Base-by-base conservation (phyloP, 1,140 invertebrate genomes). In the Eulimnadia texana region DNA sequence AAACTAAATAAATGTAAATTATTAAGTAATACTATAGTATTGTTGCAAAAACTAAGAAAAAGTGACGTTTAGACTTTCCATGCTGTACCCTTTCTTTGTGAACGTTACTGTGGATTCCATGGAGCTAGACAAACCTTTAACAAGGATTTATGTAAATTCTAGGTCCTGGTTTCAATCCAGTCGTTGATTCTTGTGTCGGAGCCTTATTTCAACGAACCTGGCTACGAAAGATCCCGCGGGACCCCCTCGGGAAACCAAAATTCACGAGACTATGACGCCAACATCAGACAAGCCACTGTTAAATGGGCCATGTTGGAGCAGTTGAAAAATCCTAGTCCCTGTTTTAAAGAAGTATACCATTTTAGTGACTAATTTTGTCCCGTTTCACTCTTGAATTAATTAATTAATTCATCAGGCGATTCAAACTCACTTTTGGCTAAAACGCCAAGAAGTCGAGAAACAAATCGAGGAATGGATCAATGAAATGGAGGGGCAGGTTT, bases 121-220 rank as follows among this genome's bases (percentile, higher is more conserved):
- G n/a, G n/a, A n/a, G n/a, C n/a, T n/a, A n/a, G n/a, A n/a, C n/a
- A n/a, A n/a, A n/a, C n/a, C n/a, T n/a, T n/a, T n/a, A n/a, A n/a
- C n/a, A n/a, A n/a, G n/a, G n/a, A n/a, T n/a, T n/a, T n/a, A n/a
- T 60, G 57, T 50, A 23, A 62, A 49, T 49, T 67, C 56, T 66
- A 89, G 85, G 91, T 98, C 47, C 77, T 98, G 67, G 91, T 97
- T 13, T 95, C 92, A 33, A 97, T 98, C 69, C 93, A 98, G 74
- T 94, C 89, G 22, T 76, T 98, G 63, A 98, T 98, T 70, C 77
- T 98, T 64, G 93, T 96, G 16, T 84, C 88, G 42, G 93, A 98
- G 73, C 94, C 94, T 9, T 98, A 97, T 74, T 98, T 97, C 75
- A 98, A 98, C 76, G 94, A 98, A 74, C 94, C 94, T 23, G 93